These are phyloP conservation scores for Andrena hattorfiana DNA, from an alignment of 2,888 invertebrate species.

Conservation along the genomic window DNA sequence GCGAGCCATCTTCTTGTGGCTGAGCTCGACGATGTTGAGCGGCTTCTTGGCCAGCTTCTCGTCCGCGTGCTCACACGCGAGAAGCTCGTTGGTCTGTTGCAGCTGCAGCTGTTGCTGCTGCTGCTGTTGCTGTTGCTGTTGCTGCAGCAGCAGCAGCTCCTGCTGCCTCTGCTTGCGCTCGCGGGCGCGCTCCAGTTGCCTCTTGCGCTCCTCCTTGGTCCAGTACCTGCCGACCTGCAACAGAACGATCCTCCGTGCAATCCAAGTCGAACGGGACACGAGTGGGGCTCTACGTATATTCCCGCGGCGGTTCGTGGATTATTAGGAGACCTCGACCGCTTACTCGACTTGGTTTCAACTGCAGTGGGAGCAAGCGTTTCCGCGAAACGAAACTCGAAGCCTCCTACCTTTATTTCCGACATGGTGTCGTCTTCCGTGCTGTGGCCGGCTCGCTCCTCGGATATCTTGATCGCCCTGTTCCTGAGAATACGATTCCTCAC, in stretches of 20 bases:
- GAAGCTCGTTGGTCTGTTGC: slow-evolving; percentile 74
- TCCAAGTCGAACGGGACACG: no score
- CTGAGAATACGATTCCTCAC: slow-evolving; percentile 89
- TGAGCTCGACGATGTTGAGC: slow-evolving; percentile 83
- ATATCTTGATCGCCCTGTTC: slow-evolving; percentile 89
- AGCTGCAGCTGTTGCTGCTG: slow-evolving; percentile 70
- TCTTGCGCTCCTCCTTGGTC: slow-evolving; percentile 91
- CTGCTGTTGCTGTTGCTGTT: slow-evolving; percentile 74
- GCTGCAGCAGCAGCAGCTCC: slow-evolving; percentile 77
- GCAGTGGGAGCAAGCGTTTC: neutral
- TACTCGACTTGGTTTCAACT: no score
- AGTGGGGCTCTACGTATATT: no score
- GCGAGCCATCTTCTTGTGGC: slow-evolving; percentile 85
- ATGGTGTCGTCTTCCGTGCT: slow-evolving; percentile 92
- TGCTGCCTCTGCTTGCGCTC: slow-evolving; percentile 88
- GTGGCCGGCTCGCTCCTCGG: slow-evolving; percentile 88
- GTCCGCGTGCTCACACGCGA: slow-evolving; percentile 76
- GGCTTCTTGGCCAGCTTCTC: slow-evolving; percentile 84
- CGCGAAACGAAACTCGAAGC: neutral
- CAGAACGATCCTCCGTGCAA: neutral
- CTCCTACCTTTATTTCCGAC: slow-evolving; percentile 89
- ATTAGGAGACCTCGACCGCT: no score
- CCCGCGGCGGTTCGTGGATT: no score
- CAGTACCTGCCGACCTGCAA: slow-evolving; percentile 89
- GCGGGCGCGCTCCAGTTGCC: slow-evolving; percentile 90